These are phyloP conservation scores for Plagiodera versicolora DNA, from an alignment of 2,888 invertebrate species.

Conservation along the genomic window DNA sequence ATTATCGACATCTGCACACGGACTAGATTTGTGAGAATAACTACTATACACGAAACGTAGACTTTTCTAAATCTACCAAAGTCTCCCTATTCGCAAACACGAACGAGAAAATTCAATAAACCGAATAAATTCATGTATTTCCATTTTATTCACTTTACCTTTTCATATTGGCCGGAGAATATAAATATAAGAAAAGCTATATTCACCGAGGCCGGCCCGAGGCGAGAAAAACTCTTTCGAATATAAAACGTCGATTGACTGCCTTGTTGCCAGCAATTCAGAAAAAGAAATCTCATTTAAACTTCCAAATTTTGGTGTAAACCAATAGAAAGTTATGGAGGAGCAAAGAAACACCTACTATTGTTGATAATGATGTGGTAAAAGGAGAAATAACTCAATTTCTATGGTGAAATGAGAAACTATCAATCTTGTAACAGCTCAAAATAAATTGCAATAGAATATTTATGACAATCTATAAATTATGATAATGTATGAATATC, in stretches of 20 bases:
- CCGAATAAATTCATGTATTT: conserved; percentile 54
- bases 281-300: conserved; percentile 56
- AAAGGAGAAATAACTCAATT: too few relatives aligned
- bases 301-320: conserved; percentile 49
- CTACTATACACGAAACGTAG: too few relatives aligned
- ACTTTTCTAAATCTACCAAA: too few relatives aligned
- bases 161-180: conserved; percentile 41
- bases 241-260: conserved; percentile 53
- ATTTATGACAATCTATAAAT: too few relatives aligned
- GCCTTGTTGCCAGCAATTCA: conserved; percentile 55
- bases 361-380: too few relatives aligned
- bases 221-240: conserved; percentile 41
- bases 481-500: too few relatives aligned
- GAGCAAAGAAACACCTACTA: too few relatives aligned
- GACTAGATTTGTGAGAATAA: too few relatives aligned
- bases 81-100: background rate
- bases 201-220: conserved; percentile 45
- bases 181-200: conserved; percentile 48
- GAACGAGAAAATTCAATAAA: conserved; percentile 52
- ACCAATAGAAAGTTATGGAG: background rate
- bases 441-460: too few relatives aligned
- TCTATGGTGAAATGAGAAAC: too few relatives aligned
- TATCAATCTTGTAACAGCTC: too few relatives aligned
- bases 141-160: conserved; percentile 50
- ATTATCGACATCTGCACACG: too few relatives aligned